Conservation (phyloP, 2,113 vertebrate genomes). For the Ailurus styani region DNA sequence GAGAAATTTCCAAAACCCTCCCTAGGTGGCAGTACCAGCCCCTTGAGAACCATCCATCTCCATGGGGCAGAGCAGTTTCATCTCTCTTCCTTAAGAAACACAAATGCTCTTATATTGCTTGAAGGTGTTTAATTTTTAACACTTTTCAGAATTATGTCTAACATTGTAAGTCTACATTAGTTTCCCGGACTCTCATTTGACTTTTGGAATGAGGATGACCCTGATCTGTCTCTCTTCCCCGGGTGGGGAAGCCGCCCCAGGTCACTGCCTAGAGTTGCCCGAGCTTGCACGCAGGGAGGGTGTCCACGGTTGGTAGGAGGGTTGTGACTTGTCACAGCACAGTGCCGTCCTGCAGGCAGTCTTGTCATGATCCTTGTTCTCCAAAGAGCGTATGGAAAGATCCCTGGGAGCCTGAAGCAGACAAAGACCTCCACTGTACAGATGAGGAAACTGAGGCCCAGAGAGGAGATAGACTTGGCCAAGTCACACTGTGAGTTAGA, state of each 20-base stretch:
- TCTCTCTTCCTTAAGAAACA: background rate
- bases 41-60: background rate
- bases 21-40: background rate
- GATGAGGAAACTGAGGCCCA: background rate
- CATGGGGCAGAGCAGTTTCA: background rate
- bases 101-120: background rate
- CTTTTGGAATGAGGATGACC: background rate
- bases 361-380: background rate
- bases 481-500: background rate
- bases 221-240: background rate
- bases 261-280: background rate
- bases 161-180: no score
- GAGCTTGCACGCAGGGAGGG: background rate
- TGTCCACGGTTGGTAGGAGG: background rate
- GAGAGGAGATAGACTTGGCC: background rate
- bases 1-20: background rate
- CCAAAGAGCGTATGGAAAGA: background rate
- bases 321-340: background rate
- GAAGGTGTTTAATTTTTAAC: constrained; percentile 3
- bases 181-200: background rate
- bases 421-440: background rate
- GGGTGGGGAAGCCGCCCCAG: background rate
- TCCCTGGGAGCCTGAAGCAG: background rate
- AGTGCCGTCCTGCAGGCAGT: background rate
- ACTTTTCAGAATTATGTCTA: background rate